Evolutionary conservation across 2,888 invertebrate species (phyloP).

Genomic region (Brenthis hecate): DNA sequence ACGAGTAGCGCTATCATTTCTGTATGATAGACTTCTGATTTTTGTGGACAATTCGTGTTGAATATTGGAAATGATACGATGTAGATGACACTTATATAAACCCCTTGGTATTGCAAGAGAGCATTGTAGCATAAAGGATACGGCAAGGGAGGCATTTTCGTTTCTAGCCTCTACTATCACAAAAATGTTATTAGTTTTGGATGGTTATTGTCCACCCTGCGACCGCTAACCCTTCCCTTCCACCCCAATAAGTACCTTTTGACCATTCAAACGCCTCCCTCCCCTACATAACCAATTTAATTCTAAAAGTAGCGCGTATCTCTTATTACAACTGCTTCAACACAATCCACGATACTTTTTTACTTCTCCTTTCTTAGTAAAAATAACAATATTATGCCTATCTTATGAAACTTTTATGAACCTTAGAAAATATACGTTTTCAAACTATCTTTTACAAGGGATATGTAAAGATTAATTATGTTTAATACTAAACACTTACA

Average conservation of each 20-base stretch:
- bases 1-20: not conserved
- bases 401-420: not conserved
- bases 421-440: too few species aligned
- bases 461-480: too few species aligned
- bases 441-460: too few species aligned
- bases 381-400: not conserved
- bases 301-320: constrained; percentile 28
- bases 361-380: not conserved
- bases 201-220: constrained; percentile 73
- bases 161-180: constrained; percentile 71
- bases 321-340: constrained; percentile 1
- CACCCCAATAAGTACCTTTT: constrained; percentile 53
- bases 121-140: constrained; percentile 58
- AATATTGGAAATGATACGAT: constrained; percentile 53
- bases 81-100: constrained; percentile 59
- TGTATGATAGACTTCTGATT: constrained; percentile 16
- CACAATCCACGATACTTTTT: not conserved
- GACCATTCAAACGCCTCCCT: constrained; percentile 44
- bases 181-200: constrained; percentile 81
- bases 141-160: constrained; percentile 62
- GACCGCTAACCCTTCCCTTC: constrained; percentile 63
- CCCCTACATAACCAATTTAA: constrained; percentile 44
- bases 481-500: too few species aligned
- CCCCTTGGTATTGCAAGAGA: constrained; percentile 49
- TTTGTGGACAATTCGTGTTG: constrained; percentile 20